Percentiles rank a stretch among this genome's conserved stretches.
phyloP scores from a whole-genome alignment of 2,888 invertebrate genomes.

The Protonemura montana region DNA sequence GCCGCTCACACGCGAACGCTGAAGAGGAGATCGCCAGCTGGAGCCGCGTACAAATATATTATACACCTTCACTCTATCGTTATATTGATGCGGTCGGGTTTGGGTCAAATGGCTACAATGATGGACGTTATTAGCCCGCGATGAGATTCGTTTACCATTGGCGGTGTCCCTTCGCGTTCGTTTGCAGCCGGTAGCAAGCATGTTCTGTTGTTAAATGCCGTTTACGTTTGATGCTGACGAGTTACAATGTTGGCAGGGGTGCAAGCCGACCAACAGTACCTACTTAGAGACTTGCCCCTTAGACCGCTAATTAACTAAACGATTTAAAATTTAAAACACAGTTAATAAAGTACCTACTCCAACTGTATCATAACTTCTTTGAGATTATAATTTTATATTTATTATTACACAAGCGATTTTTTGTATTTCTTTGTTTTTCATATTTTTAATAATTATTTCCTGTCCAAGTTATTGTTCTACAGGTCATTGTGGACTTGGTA shows the following conservation, averaged over 20 bases:
- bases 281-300: neutral
- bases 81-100: neutral
- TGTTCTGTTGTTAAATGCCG: neutral
- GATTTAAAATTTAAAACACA: neutral
- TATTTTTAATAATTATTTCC: neutral
- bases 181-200: neutral
- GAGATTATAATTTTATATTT: neutral
- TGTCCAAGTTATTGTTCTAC: neutral
- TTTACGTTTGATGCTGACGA: neutral
- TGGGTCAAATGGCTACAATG: neutral
- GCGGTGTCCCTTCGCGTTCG: neutral
- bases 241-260: neutral
- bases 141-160: neutral
- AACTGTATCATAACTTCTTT: neutral
- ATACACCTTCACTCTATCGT: neutral
- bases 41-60: neutral
- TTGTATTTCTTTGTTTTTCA: neutral
- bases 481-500: neutral
- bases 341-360: neutral
- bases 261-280: too few species aligned
- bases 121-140: neutral
- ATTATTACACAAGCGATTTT: neutral
- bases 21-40: neutral
- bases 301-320: neutral
- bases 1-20: conserved; percentile 19